Evolutionary conservation across 2,113 vertebrate species (phyloP).

Genomic region (Orycteropus afer): DNA sequence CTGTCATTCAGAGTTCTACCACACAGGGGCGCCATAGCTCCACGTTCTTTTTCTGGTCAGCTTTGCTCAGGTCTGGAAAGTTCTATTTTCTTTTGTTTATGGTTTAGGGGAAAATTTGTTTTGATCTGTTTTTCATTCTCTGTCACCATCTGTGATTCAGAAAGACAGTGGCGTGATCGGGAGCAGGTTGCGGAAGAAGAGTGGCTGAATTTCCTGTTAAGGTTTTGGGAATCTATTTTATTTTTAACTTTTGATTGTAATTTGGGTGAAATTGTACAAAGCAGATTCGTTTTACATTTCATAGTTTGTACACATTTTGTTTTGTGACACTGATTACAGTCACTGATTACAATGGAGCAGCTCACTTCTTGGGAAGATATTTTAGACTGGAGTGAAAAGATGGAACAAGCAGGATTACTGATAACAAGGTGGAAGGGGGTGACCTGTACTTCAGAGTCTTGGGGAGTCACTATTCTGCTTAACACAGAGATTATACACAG

Average conservation of each 20-base stretch:
- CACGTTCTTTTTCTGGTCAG: not conserved
- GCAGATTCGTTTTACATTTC: too few species aligned
- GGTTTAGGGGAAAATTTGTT: not conserved
- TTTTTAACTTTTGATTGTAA: too few species aligned
- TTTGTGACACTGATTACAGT: too few species aligned
- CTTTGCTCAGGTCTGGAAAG: rapidly evolving
- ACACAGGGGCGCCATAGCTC: conserved; percentile 54
- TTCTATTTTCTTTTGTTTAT: not conserved
- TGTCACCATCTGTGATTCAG: not conserved
- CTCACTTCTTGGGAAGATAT: not conserved
- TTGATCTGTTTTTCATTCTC: conserved; percentile 31
- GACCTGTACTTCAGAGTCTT: not conserved
- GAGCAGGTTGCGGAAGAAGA: not conserved
- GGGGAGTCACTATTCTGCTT: not conserved
- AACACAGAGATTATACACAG: rapidly evolving
- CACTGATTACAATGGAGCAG: too few species aligned
- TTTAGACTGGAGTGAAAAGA: not conserved
- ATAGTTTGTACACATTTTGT: too few species aligned
- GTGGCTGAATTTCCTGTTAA: not conserved
- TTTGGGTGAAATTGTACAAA: too few species aligned
- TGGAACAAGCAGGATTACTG: not conserved
- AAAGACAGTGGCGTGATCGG: not conserved
- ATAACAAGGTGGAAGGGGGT: not conserved
- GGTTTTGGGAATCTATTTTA: too few species aligned
- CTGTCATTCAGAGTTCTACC: not conserved